Conservation (phyloP, 2,113 vertebrate genomes). For the Microcebus jonahi region DNA sequence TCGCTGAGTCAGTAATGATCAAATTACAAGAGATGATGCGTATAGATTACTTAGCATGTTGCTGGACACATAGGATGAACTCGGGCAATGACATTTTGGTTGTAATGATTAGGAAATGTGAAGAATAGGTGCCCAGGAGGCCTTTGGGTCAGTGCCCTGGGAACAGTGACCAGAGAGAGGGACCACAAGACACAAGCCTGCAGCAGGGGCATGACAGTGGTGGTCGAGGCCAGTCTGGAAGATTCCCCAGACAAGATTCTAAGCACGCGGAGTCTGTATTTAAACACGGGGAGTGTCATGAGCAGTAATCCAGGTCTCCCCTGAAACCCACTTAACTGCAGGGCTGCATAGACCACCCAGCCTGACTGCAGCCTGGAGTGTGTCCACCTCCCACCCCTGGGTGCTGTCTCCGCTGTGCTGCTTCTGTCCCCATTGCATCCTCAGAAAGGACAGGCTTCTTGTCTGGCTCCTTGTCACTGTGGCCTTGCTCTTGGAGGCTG, state of each 20-base stretch:
- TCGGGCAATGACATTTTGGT: not conserved
- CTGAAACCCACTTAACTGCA: not conserved
- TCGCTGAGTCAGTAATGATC: not conserved
- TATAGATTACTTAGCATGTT: not conserved
- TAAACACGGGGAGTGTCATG: not conserved
- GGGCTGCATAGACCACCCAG: not conserved
- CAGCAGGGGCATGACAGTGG: fast-evolving
- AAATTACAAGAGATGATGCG: not conserved
- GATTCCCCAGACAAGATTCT: not conserved
- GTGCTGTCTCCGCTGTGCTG: fast-evolving
- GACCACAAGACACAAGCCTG: not conserved
- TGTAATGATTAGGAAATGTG: not conserved
- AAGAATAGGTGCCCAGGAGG: not conserved
- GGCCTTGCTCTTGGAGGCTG: not conserved
- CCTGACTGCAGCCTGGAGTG: not conserved
- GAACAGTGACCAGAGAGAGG: not conserved
- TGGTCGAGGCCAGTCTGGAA: not conserved
- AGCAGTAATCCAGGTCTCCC: not conserved
- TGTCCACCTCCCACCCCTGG: not conserved
- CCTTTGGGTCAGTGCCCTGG: not conserved
- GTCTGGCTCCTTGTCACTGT: not conserved
- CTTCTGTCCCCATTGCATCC: not conserved
- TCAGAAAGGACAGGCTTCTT: not conserved
- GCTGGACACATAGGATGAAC: too few species aligned
- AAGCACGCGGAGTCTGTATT: not conserved